These are phyloP conservation scores for Apis cerana DNA, from an alignment of 1,140 invertebrate genomes.

Conservation along the genomic window DNA sequence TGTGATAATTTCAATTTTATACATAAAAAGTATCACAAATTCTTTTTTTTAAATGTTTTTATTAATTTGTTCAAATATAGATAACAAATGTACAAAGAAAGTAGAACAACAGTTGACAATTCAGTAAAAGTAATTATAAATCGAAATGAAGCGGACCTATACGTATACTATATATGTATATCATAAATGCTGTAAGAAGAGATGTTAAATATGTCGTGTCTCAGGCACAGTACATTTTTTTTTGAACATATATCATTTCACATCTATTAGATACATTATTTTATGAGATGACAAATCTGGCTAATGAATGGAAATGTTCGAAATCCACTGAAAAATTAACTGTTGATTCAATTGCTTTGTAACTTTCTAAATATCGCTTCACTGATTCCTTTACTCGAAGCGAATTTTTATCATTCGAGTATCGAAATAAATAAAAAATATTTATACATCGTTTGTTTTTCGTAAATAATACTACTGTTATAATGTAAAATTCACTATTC, in stretches of 20 bases:
- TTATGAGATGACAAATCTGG: neutral
- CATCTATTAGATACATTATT: neutral
- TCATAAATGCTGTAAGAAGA: neutral
- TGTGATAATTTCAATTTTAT: neutral
- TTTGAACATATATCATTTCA: neutral
- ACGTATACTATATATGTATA: neutral
- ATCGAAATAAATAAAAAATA: slow-evolving; percentile 64
- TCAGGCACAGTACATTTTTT: slow-evolving; percentile 13
- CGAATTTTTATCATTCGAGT: slow-evolving; percentile 35
- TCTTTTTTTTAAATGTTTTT: slow-evolving; percentile 25
- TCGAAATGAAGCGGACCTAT: slow-evolving; percentile 2
- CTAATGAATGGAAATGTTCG: slow-evolving; percentile 16
- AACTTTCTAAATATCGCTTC: neutral
- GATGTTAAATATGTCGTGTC: neutral
- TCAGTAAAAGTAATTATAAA: slow-evolving; percentile 36
- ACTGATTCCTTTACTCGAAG: slow-evolving; percentile 20
- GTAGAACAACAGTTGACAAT: slow-evolving; percentile 51
- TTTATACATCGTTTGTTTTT: slow-evolving; percentile 37
- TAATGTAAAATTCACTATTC: slow-evolving; percentile 44
- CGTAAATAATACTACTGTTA: slow-evolving; percentile 47
- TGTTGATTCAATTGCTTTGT: slow-evolving; percentile 38
- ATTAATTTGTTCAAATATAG: slow-evolving; percentile 45
- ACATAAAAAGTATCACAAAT: neutral
- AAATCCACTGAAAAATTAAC: slow-evolving; percentile 40
- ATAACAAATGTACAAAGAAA: slow-evolving; percentile 56